Conservation (phyloP, 2,888 invertebrate genomes). For the Toxonevra muliebris region DNA sequence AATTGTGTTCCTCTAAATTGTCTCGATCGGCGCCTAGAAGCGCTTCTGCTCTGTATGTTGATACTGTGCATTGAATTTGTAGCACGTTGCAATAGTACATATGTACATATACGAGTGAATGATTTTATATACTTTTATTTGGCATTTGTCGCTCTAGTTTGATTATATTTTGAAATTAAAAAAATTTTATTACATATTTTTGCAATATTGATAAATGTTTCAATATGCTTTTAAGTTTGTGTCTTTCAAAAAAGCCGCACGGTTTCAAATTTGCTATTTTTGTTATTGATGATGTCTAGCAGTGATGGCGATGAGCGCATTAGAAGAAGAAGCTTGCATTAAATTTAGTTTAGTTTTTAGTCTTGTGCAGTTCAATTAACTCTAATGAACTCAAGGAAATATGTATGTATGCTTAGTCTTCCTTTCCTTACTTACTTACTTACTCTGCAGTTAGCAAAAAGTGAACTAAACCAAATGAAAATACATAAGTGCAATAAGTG, state of each 20-base stretch:
- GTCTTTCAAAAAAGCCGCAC: conserved; percentile 26
- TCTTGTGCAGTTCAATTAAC: conserved; percentile 43
- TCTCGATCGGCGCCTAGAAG: background rate
- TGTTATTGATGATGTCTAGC: background rate
- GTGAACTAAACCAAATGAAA: no score
- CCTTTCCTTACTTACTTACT: no score
- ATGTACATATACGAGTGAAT: background rate
- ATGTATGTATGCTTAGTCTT: no score
- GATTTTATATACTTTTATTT: conserved; percentile 15
- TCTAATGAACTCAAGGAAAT: conserved; percentile 42
- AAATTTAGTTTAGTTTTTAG: conserved; percentile 42
- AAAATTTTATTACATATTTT: conserved; percentile 18
- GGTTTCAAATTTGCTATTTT: conserved; percentile 28
- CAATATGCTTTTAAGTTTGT: conserved; percentile 34
- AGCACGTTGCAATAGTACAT: background rate
- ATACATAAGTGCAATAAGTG: no score
- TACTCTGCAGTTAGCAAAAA: no score
- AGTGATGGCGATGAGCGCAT: no score
- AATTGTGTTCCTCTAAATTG: no score
- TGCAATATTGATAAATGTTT: conserved; percentile 38
- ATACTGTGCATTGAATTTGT: background rate
- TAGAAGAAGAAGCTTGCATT: conserved; percentile 37
- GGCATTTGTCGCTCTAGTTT: conserved; percentile 32
- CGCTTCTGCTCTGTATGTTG: background rate
- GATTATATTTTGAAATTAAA: conserved; percentile 23